Evolutionary conservation across 2,113 vertebrate genomes (phyloP).

Genomic region (Bubalus kerabau): DNA sequence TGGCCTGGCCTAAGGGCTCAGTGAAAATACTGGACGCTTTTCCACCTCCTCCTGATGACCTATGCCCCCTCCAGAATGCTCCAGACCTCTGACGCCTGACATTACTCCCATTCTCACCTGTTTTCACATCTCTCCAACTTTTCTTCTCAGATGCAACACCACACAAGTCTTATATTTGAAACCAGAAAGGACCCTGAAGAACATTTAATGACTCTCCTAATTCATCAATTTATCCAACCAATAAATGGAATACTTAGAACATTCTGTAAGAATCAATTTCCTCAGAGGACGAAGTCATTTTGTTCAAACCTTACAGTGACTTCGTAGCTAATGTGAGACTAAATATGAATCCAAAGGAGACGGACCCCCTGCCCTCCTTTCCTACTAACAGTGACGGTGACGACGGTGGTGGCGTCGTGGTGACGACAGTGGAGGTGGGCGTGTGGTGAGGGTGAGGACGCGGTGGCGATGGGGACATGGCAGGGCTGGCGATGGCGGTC

Average conservation of each 20-base stretch:
- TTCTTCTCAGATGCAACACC: not conserved
- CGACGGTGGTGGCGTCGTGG: accelerated
- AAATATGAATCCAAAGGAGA: not conserved
- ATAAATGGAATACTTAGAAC: not conserved
- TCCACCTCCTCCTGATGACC: not conserved
- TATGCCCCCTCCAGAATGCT: not conserved
- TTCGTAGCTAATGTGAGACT: not conserved
- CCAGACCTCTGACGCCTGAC: not conserved
- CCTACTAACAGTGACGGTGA: not conserved
- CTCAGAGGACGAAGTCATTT: not conserved
- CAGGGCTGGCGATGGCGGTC: accelerated
- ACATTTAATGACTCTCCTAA: not conserved
- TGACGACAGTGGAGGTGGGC: not conserved
- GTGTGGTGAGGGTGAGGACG: not conserved
- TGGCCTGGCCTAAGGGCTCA: not conserved
- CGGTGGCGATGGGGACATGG: too few relatives aligned
- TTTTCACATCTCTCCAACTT: not conserved
- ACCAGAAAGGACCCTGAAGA: not conserved
- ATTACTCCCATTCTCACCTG: not conserved
- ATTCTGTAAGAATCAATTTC: not conserved
- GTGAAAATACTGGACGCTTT: not conserved
- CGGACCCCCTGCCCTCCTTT: not conserved
- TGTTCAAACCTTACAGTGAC: not conserved
- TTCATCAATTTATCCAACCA: not conserved
- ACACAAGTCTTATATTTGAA: not conserved